Base-by-base conservation (phyloP, 92 coral and sea anemone species). In the Porites rus region DNA sequence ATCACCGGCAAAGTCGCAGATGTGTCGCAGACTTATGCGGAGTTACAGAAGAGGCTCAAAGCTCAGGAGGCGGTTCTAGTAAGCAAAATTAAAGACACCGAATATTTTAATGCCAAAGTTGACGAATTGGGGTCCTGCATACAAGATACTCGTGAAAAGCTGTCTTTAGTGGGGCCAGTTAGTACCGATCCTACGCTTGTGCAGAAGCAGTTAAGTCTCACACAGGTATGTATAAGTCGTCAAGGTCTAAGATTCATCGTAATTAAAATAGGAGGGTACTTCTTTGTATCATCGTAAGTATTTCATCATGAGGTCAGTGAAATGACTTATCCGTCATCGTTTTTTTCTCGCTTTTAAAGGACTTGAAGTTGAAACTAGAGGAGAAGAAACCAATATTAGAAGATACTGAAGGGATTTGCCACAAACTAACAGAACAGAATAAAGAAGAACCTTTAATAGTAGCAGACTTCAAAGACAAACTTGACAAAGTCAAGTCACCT, bases 401-500 rank as follows among this genome's bases (percentile, higher is more conserved):
- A 60, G 92, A 84, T 63, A 94, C 99, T 13, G 86, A 92, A 19
- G 97, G 88, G 52, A 89, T 95, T 51, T 89, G 98, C 53, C 96
- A 88, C 78, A 93, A 93, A 91, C 91, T 97, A 62, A 78, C 92
- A 51, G 97, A 97, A 28, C 92, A 82, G 85, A 94, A 92, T 87
- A 92, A 87, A 82, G 97, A 95, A 60, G 96, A 97, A 83, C 99
- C 99, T 2, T 88, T 96, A 7, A 94, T 95, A 16, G 94, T 90
- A 21, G 97, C 99, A 25, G 88, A 87, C 75, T 93, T 95, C 86
- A 96, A 93, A 75, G 96, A 93, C 85, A 96, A 90, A 90, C 91
- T 93, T 28, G 94, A 94, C 87, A 97, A 97, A 75, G 96, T 97
- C 20, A 94, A 91, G 82, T 81, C 79, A 17, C 97, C 96, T 17